Evolutionary conservation across 1,140 invertebrate species (phyloP).

Genomic region (Dolichoris vasculosae): DNA sequence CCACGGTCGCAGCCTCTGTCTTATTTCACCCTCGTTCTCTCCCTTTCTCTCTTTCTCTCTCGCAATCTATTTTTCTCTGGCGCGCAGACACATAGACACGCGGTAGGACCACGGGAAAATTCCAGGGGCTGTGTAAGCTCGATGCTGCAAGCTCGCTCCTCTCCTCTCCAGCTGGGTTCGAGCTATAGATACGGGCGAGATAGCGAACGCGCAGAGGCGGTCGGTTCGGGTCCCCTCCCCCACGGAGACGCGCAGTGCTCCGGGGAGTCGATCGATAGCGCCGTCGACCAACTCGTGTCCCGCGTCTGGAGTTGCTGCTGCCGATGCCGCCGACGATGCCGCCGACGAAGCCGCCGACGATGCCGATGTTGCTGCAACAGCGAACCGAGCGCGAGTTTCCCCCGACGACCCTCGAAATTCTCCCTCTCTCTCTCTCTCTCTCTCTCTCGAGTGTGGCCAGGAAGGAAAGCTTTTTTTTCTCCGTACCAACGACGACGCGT

Average conservation of each 20-base stretch:
- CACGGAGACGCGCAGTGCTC: not conserved
- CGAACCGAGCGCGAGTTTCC: not conserved
- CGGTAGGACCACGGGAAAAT: slow-evolving; percentile 14
- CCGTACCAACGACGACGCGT: no score
- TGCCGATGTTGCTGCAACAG: not conserved
- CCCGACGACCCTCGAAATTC: slow-evolving; percentile 11
- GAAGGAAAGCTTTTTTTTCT: not conserved
- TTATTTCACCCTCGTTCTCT: slow-evolving; percentile 21
- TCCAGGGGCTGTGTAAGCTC: slow-evolving; percentile 40
- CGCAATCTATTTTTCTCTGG: not conserved
- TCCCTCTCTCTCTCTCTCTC: not conserved
- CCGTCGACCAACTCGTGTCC: slow-evolving; percentile 4
- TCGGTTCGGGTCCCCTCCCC: slow-evolving; percentile 31
- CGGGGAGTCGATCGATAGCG: slow-evolving; percentile 20
- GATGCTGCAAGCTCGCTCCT: slow-evolving; percentile 34
- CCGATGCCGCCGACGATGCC: not conserved
- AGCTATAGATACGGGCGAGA: slow-evolving; percentile 5
- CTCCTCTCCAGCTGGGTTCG: slow-evolving; percentile 10
- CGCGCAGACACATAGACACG: not conserved
- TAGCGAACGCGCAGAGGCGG: slow-evolving; percentile 17
- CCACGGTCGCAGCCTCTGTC: slow-evolving; percentile 3
- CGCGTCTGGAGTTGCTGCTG: not conserved
- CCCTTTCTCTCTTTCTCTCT: slow-evolving; percentile 39
- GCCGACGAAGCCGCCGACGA: no score
- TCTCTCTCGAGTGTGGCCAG: not conserved